phyloP scores from a whole-genome alignment of 2,113 vertebrate species.

The Etheostoma spectabile region DNA sequence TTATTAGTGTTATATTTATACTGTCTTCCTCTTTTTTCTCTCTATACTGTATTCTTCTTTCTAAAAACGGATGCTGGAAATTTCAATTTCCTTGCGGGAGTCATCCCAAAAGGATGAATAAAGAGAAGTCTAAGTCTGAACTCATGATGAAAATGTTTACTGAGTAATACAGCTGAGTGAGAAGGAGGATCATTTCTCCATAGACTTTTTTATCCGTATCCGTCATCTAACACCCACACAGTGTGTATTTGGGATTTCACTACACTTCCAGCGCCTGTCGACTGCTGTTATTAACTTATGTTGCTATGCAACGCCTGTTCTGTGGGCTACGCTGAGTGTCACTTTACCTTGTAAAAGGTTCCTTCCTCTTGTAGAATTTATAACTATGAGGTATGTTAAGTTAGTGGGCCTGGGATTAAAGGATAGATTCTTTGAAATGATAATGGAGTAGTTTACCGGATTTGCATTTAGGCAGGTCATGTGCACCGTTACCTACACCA shows the following conservation, averaged over 20 bases:
- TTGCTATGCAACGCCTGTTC: neutral
- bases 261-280: neutral
- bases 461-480: neutral
- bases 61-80: no score
- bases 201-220: no score
- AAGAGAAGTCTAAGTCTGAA: no score
- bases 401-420: neutral
- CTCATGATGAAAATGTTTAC: no score
- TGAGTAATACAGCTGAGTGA: no score
- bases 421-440: neutral
- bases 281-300: neutral
- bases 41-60: no score
- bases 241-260: neutral
- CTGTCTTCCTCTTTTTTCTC: no score
- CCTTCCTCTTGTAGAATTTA: neutral
- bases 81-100: no score
- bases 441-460: no score
- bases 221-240: neutral
- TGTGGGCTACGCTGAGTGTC: conserved; percentile 1
- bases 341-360: conserved; percentile 15
- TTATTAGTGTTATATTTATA: no score
- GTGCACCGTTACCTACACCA: neutral
- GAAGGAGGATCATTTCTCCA: no score
- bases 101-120: no score
- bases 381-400: neutral